These are phyloP conservation scores for Dasypolia templi DNA, from an alignment of 2,888 invertebrate genomes.

Conservation along the genomic window DNA sequence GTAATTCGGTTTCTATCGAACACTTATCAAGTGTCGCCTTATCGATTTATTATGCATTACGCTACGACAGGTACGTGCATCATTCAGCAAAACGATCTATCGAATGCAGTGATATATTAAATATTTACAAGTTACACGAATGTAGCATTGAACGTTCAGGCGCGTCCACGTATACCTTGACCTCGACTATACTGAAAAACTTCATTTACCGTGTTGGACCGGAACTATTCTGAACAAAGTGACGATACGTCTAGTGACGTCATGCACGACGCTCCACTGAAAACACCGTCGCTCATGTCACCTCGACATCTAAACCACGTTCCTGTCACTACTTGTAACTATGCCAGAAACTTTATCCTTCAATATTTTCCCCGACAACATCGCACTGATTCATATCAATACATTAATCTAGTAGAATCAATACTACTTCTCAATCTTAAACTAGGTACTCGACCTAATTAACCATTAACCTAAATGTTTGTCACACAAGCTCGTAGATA, in stretches of 20 bases:
- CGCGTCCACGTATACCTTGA: constrained; percentile 78
- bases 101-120: constrained; percentile 29
- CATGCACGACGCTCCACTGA: constrained; percentile 68
- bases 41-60: constrained; percentile 48
- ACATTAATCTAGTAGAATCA: constrained; percentile 68
- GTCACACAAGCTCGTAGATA: constrained; percentile 77
- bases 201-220: constrained; percentile 72
- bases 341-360: constrained; percentile 63
- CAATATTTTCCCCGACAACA: constrained; percentile 55
- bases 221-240: constrained; percentile 79
- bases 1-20: constrained; percentile 51
- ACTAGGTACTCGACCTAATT: constrained; percentile 83
- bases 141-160: constrained; percentile 56
- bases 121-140: constrained; percentile 46
- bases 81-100: constrained; percentile 42
- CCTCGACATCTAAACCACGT: constrained; percentile 68
- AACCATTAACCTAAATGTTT: constrained; percentile 83
- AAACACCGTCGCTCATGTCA: constrained; percentile 70
- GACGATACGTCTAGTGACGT: constrained; percentile 81
- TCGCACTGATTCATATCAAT: constrained; percentile 50
- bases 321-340: constrained; percentile 68
- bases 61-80: constrained; percentile 46
- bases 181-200: constrained; percentile 80
- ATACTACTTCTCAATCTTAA: constrained; percentile 74
- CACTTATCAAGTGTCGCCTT: constrained; percentile 36